These are phyloP conservation scores for Tetragonula clypearis DNA, from an alignment of 1,140 invertebrate species.

Conservation along the genomic window DNA sequence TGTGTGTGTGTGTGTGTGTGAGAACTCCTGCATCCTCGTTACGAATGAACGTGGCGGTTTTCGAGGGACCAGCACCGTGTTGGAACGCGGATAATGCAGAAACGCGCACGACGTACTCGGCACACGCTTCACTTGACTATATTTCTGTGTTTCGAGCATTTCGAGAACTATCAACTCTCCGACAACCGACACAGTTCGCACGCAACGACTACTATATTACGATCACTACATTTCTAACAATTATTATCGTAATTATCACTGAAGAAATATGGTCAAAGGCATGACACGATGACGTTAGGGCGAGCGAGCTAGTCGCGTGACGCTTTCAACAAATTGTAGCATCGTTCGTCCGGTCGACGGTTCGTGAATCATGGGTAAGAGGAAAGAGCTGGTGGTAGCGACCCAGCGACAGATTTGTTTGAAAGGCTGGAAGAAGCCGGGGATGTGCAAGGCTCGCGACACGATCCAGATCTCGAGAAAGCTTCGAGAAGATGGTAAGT, in stretches of 20 bases:
- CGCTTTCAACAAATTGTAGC: no score
- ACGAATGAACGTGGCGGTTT: conserved; percentile 14
- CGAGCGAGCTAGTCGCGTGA: no score
- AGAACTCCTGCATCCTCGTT: conserved; percentile 58
- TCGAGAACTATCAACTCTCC: neutral
- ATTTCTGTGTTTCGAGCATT: neutral
- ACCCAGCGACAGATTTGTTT: conserved; percentile 29
- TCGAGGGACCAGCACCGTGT: conserved; percentile 18
- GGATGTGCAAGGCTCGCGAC: conserved; percentile 18
- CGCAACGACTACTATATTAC: neutral
- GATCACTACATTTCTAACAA: no score
- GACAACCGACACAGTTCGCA: neutral
- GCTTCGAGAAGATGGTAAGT: neutral
- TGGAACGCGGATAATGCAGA: neutral
- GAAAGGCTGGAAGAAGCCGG: neutral
- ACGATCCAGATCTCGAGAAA: conserved; percentile 43
- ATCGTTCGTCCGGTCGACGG: neutral
- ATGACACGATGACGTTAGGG: no score
- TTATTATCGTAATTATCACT: no score
- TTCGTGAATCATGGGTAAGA: neutral
- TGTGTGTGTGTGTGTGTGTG: no score
- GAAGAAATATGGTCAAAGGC: no score
- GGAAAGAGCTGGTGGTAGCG: neutral
- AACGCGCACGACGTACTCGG: rapidly evolving
- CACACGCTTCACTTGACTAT: neutral